Evolutionary conservation across 2,797 vertebrate species (phyloP).

Genomic region (Acomys russatus): DNA sequence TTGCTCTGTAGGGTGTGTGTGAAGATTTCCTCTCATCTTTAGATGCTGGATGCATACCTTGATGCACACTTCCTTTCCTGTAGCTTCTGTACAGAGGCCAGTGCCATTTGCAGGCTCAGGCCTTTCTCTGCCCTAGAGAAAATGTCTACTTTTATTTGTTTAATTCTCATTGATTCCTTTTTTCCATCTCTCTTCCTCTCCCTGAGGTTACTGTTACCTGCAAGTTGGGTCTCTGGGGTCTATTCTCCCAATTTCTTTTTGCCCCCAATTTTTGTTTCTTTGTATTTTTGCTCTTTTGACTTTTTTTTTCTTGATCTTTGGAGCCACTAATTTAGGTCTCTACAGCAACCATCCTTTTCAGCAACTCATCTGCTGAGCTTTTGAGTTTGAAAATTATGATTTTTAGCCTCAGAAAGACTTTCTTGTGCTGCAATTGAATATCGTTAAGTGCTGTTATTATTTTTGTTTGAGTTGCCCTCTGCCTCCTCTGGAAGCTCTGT

Average conservation of each 20-base stretch:
- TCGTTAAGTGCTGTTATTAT: conserved; percentile 9
- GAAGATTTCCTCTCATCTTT: neutral
- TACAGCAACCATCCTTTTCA: conserved; percentile 13
- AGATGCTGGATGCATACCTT: neutral
- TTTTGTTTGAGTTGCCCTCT: conserved; percentile 1
- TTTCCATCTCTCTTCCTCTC: neutral
- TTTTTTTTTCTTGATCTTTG: conserved; percentile 26
- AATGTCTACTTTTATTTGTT: conserved; percentile 10
- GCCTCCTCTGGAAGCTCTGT: neutral
- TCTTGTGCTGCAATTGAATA: neutral
- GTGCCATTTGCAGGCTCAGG: neutral
- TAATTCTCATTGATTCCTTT: neutral
- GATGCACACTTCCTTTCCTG: neutral
- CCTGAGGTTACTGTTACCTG: neutral
- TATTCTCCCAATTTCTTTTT: conserved; percentile 52
- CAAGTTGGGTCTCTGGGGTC: neutral
- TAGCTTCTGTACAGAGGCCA: neutral
- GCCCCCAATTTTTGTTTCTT: conserved; percentile 42
- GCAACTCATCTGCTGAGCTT: conserved; percentile 42
- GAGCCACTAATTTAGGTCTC: conserved; percentile 40
- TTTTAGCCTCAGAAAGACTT: conserved; percentile 30
- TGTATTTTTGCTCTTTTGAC: neutral
- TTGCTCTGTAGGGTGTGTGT: neutral
- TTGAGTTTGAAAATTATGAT: conserved; percentile 51
- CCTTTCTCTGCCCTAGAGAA: neutral